These are phyloP conservation scores for Gymnarchus niloticus DNA, from an alignment of 2,113 vertebrate genomes.

Conservation along the genomic window DNA sequence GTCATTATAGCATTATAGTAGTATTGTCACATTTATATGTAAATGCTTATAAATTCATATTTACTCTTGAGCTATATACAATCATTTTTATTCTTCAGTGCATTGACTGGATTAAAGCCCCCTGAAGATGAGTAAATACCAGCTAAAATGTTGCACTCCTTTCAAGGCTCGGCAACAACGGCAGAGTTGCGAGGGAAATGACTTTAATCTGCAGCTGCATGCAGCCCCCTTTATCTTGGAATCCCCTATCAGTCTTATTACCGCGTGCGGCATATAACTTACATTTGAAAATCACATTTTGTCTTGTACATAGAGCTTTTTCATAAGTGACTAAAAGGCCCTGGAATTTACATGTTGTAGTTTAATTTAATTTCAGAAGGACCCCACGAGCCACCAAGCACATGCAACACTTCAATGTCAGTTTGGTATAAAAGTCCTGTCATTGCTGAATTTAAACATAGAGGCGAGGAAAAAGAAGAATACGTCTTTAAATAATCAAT, in stretches of 20 bases:
- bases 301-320: neutral
- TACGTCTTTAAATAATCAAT: conserved; percentile 10
- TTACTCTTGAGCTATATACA: neutral
- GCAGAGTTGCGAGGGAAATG: neutral
- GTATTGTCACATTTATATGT: neutral
- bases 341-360: neutral
- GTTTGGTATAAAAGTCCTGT: neutral
- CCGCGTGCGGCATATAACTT: neutral
- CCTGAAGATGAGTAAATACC: neutral
- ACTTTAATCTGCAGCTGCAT: neutral
- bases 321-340: neutral
- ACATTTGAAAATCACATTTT: no score
- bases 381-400: neutral
- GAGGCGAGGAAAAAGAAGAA: neutral
- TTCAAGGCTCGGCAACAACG: neutral
- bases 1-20: neutral
- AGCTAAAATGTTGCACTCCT: neutral
- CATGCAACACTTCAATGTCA: neutral
- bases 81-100: neutral
- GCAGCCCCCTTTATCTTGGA: no score
- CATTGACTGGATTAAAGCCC: neutral
- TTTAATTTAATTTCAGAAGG: neutral
- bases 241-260: neutral
- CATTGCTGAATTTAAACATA: neutral
- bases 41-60: neutral